Base-by-base conservation (phyloP, 1,140 invertebrate genomes). In the Trichomalopsis sarcophagae region DNA sequence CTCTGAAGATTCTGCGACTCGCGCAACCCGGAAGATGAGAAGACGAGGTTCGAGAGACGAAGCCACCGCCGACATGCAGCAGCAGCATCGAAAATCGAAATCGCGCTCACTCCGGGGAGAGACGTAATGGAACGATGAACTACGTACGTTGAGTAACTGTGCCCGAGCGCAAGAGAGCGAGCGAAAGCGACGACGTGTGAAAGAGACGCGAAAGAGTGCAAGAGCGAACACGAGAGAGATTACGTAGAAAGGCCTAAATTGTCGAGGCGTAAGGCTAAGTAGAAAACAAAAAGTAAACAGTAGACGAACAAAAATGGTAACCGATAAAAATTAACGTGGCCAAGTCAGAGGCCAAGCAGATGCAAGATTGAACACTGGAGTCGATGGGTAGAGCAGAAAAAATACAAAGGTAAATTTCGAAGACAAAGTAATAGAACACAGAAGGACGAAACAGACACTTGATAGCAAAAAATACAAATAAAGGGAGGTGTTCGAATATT, bases 171-270 rank as follows among this genome's bases (percentile, higher is more conserved):
- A 6, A 86, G 86, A 82, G 82, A 83, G 75, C 66, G 74, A 86
- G 84, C 10, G 74, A 79, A 82, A 84, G 40, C 3, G 77, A 79
- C 21, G 79, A 79, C 21, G 79, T 82, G 77, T 80, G 81, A 81
- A 79, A 84, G 71, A 78, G 81, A 62, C 55, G 55, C 55, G 21
- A 86, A 27, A 80, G 73, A 86, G 50, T 78, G 66, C 4, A 40
- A 75, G 55, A 75, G n/a, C 50, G 62, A 11, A 55, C 30, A n/a
- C 81, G 55, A 68, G 78, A 86, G 40, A 75, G 66, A 78, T 77
- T 80, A 74, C 66, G 82, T 74, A 50, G 86, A 82, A 82, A 50
- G 36, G 84, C 77, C 83, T 84, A 80, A 84, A 79, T 79, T 86
- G 83, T 50, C 81, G 68, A 87, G 85, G 77, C 71, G 71, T 81